Conservation (phyloP, 1,140 invertebrate genomes). For the Magallana angulata region DNA sequence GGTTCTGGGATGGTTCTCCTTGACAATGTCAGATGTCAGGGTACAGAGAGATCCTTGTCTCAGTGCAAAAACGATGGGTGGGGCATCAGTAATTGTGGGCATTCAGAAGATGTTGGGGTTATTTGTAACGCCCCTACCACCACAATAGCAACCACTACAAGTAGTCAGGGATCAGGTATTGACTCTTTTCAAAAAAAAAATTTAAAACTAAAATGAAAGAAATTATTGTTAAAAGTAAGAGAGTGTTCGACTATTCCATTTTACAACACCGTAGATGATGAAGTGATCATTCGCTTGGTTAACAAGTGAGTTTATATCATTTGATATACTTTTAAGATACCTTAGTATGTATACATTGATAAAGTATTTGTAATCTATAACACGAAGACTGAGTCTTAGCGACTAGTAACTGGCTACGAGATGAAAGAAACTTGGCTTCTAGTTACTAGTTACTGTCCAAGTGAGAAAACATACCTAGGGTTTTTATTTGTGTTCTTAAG, state of each 20-base stretch:
- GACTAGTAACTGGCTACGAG: too few relatives aligned
- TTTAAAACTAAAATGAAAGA: too few relatives aligned
- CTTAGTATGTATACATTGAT: too few relatives aligned
- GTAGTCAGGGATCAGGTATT: slow-evolving; percentile 47
- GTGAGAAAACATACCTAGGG: too few relatives aligned
- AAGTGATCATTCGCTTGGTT: neutral
- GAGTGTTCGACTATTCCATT: neutral
- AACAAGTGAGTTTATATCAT: neutral
- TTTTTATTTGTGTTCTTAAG: too few relatives aligned
- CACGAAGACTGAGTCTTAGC: too few relatives aligned
- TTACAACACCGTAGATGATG: neutral
- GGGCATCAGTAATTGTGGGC: slow-evolving; percentile 84
- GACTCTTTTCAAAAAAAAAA: too few relatives aligned
- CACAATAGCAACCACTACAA: neutral
- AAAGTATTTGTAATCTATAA: too few relatives aligned
- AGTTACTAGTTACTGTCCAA: too few relatives aligned
- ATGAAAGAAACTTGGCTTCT: too few relatives aligned
- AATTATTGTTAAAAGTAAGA: neutral
- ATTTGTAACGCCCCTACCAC: slow-evolving; percentile 52
- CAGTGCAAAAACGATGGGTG: slow-evolving; percentile 87
- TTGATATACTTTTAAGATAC: too few relatives aligned
- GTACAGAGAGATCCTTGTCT: slow-evolving; percentile 85
- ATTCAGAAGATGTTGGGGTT: slow-evolving; percentile 82
- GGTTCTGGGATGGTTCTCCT: slow-evolving; percentile 82
- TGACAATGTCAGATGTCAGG: slow-evolving; percentile 86